Conservation (phyloP, 2,113 vertebrate genomes). For the Alouatta palliata region DNA sequence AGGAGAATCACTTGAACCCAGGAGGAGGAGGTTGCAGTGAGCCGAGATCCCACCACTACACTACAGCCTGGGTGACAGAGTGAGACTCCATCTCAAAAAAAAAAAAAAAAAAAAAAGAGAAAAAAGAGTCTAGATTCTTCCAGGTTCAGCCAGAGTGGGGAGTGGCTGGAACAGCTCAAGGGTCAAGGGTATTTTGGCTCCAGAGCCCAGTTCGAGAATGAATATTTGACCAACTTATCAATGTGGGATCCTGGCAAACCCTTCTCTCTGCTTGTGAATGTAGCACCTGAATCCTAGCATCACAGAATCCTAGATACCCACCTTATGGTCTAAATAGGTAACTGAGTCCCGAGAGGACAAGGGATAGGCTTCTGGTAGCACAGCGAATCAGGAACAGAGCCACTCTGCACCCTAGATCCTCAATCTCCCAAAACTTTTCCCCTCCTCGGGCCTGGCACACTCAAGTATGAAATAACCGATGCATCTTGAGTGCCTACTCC, state of each 20-base stretch:
- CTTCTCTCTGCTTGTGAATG: background rate
- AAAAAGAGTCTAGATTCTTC: slow-evolving; percentile 29
- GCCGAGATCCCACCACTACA: too few relatives aligned
- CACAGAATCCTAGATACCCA: background rate
- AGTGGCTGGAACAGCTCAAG: background rate
- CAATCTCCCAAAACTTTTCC: background rate
- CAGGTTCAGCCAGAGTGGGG: background rate
- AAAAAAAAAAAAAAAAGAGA: too few relatives aligned
- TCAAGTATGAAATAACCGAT: background rate
- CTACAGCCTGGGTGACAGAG: too few relatives aligned
- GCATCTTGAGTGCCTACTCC: background rate
- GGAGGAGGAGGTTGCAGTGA: too few relatives aligned
- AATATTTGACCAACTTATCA: slow-evolving; percentile 47
- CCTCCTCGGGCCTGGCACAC: background rate
- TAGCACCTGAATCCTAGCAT: background rate
- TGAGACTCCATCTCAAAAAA: too few relatives aligned
- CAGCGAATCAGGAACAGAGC: background rate
- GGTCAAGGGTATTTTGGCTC: slow-evolving; percentile 62
- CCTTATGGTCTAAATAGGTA: background rate
- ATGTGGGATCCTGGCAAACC: background rate
- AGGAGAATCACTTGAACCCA: too few relatives aligned
- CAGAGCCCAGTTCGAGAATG: slow-evolving; percentile 16
- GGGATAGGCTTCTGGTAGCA: background rate
- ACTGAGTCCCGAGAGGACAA: background rate
- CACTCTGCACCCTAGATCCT: background rate